Conservation (phyloP, 2,797 vertebrate genomes). For the Micropoecilia bifurca region DNA sequence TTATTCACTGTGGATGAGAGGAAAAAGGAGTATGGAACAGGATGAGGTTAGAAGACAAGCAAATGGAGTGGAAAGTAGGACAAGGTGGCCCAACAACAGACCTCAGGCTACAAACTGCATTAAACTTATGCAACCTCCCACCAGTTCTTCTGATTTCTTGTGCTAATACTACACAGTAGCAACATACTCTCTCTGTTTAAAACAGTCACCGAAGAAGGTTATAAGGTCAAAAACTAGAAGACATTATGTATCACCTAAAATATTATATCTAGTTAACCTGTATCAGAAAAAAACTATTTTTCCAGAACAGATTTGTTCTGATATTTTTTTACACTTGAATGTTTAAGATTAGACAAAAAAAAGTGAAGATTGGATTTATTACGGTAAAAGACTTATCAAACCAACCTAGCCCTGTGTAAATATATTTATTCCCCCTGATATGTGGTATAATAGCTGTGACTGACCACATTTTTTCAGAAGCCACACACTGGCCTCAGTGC, state of each 20-base stretch:
- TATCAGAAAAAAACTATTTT: neutral
- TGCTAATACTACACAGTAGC: conserved; percentile 4
- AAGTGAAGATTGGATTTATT: neutral
- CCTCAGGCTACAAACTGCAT: conserved; percentile 66
- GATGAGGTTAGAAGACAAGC: conserved; percentile 52
- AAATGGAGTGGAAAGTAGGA: conserved; percentile 52
- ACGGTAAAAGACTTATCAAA: neutral
- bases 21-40: conserved; percentile 43
- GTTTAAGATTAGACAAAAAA: neutral
- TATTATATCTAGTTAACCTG: neutral
- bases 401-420: neutral
- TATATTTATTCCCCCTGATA: neutral
- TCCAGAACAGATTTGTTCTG: neutral
- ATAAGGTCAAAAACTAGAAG: conserved; percentile 44
- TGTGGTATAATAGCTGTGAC: neutral
- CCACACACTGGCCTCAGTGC: neutral
- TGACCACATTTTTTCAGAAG: neutral
- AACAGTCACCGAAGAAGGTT: conserved; percentile 19
- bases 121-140: conserved; percentile 48
- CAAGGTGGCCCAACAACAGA: conserved; percentile 42
- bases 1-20: conserved; percentile 27
- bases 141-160: conserved; percentile 24
- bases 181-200: conserved; percentile 1
- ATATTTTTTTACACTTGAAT: neutral
- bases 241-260: neutral